Evolutionary conservation across 2,888 invertebrate genomes (phyloP), one percentile per base, ranked within the genome.

Genomic region (Idaea straminata): DNA sequence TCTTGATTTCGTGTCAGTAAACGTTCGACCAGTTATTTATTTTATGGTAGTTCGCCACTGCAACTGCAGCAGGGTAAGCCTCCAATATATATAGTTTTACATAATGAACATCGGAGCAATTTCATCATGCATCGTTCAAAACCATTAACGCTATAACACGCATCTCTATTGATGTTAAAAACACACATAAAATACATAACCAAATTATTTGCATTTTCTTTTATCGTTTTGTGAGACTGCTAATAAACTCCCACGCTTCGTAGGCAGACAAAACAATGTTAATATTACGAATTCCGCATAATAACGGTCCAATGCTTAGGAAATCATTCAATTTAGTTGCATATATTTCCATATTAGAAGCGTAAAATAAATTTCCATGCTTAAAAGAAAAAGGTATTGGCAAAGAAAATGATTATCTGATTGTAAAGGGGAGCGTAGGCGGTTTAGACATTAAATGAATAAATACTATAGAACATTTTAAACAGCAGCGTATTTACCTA

Each of bases 71-170:
- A 25, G 25, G 2, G 25, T 25, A 2, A 3, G 25, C 25, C 25
- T 25, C 25, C 25, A 25, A 25, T 25, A 25, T 1, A 25, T 25
- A 25, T 25, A 3, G 25, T n/a, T n/a, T n/a, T n/a, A n/a, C 25
- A 25, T 3, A 25, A 25, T 25, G 25, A 3, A 25, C 25, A 25
- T 25, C 3, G 25, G 25, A 25, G 25, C 3, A 25, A 3, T 25
- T 25, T 1, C 61, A 63, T 65, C 62, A 67, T 66, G 58, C 66
- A 66, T 13, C 13, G 5, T 47, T 7, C 7, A 6, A 7, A 10
- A 10, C 47, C 47, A 13, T 47, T 36, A 47, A 47, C 47, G 13
- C 10, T 13, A 6, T 7, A 47, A 47, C 13, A 13, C 13, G 47
- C 47, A 13, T 47, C 10, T 47, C 47, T 10, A 47, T 10, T 5